Conservation (phyloP, 2,113 vertebrate species). For the Mormyrus lacerda region DNA sequence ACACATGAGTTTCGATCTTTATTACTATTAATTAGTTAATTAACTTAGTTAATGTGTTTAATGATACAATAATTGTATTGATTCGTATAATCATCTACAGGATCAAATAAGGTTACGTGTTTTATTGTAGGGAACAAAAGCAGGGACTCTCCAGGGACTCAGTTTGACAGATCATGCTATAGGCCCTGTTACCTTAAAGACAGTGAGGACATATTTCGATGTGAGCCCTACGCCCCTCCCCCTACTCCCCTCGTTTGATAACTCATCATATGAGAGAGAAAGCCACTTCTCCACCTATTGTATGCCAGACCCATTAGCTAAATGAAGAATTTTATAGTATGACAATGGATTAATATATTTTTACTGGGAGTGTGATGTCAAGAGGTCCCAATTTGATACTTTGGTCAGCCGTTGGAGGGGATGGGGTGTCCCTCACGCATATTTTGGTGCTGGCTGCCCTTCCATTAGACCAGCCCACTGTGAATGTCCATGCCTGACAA, state of each 20-base stretch:
- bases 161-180: neutral
- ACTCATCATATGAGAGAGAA: neutral
- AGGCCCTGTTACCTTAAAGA: neutral
- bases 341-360: neutral
- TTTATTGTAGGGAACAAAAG: neutral
- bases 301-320: neutral
- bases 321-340: neutral
- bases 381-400: neutral
- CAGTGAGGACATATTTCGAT: neutral
- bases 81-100: neutral
- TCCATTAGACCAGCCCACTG: neutral
- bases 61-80: neutral
- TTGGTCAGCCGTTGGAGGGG: neutral
- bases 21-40: conserved; percentile 6
- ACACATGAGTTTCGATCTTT: neutral
- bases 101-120: neutral
- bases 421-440: neutral
- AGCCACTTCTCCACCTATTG: neutral
- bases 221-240: neutral
- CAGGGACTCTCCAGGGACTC: neutral
- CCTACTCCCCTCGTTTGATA: neutral
- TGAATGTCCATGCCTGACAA: neutral
- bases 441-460: neutral
- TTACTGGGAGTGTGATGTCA: neutral
- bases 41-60: neutral